Base-by-base conservation (phyloP, 2,888 invertebrate species). In the Heliconius aoede region DNA sequence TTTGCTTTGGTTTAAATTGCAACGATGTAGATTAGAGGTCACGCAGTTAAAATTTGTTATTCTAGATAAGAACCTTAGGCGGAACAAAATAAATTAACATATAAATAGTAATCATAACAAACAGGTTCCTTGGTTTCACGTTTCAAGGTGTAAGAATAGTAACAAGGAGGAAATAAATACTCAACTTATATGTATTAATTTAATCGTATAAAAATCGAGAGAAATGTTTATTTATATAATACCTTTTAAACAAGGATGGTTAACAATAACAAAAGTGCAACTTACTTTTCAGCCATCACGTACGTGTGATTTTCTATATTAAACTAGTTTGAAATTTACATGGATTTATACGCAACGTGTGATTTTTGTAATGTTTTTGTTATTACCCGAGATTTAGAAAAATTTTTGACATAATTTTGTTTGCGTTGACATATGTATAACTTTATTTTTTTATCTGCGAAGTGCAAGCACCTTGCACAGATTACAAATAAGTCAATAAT, bases 381-480 rank as follows among this genome's bases (percentile, higher is more conserved):
- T 90, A 89, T 91, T 90, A 93, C 93, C 89, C 84, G 86, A 89
- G 93, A 93, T 92, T 93, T 93, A 89, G 90, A 91, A 90, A 84
- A 89, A 89, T 86, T 90, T 91, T 92, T 92, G 92, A 93, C 93
- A 91, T 91, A 91, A 88, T 92, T 92, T 93, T 92, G 91, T 93
- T 93, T 92, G 93, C 91, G 91, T 91, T 94, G 94, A 93, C 94
- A 92, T 89, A 24, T 36, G 32, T 36, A 40, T 65, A 86, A 86
- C 88, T 82, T 84, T 83, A 76, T 78, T 81, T 81, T 81, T 77
- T 79, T 72, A 76, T 64, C 67, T 80, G 78, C 67, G 74, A 58
- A 69, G 46, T 62, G n/a, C 30, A 40, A 36, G 21, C 65, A 24
- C 40, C 24, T 65, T 28, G 2, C 36, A 36, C 60, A 72, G 72